Evolutionary conservation across 2,113 vertebrate species (phyloP), one percentile per base, ranked within the genome.

Genomic region (Odobenus rosmarus): DNA sequence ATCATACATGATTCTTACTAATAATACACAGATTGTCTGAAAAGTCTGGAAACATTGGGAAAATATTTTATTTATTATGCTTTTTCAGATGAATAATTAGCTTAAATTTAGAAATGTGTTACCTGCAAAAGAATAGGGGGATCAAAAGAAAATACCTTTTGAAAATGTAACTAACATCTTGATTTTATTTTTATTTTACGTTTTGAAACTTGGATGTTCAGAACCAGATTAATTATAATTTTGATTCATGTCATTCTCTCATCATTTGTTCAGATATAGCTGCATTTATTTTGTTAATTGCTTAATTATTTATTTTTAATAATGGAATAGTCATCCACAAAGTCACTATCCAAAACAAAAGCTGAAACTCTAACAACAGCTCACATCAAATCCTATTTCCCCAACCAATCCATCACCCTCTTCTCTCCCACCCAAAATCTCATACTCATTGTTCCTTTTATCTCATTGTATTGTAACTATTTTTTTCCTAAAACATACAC

Each of bases 281-380:
- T 13, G 55, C 12, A 61, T 57, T 95, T 33, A 64, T 76, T 93
- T 93, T 89, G 15, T 33, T 74, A 49, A 67, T 77, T 46, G 71
- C 12, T 53, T 72, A 82, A 39, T 87, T 90, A 74, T 12, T 92
- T 92, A 71, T 69, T 95, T 95, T 64, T 76, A 96, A 91, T 33
- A 57, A 36, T 59, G 12, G 5, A 95, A 74, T 90, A 83, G 79
- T 79, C 49, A 72, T 15, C 49, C 53, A 74, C 21, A 67, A 95
- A 74, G 18, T 3, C 57, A 89, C 49, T 83, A n/a, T 57, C 12
- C 42, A 42, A 93, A 93, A 51, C 46, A 86, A 92, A 93, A 92
- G 7, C 79, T 85, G 74, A n/a, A 16, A 31, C 51, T 51, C 55
- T 57, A n/a, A 49, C 16, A 85, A 42, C 4, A 79, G 28, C 4